Evolutionary conservation across 2,888 invertebrate species (phyloP), one percentile per base, ranked within the genome.

Genomic region (Melieria omissa): DNA sequence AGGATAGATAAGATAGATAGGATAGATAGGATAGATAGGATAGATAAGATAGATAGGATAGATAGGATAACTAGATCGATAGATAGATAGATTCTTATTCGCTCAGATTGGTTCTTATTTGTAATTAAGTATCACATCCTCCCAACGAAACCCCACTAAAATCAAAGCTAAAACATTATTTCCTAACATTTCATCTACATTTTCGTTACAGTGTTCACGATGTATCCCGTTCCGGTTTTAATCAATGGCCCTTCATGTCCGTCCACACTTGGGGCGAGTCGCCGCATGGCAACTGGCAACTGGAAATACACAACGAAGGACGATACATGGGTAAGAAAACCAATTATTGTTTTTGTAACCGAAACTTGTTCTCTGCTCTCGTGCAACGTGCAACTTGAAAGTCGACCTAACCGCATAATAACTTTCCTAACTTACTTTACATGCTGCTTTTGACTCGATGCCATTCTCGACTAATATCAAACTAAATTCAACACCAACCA

Each of bases 191-290:
- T 29, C 29, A 29, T 29, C 3, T 2, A 29, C 29, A 29, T 29
- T 29, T 29, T 29, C 29, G 29, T 29, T 80, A 9, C 70, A 86
- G 86, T 71, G 61, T 81, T 10, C 94, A 96, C 82, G 99, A 99
- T 87, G 91, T 92, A 65, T 97, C 97, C 10, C 91, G 95, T 67
- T 90, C 95, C 66, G 99, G 99, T 58, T 99, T 99, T 89, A 93
- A 92, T 85, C 93, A 96, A 80, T 99, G 99, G 99, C 99, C 99
- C 70, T 99, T 99, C 88, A 99, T 99, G 99, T 97, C 98, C 62
- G 98, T 95, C 74, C 99, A 99, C 88, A 96, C 94, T 85, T 99
- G 99, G 99, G 99, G 99, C 29, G 99, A 99, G 86, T 91, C 92
- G 46, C 97, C 98, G 0, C 91, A 94, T 77, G 99, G 99, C 58